Conservation (phyloP, 1,140 invertebrate genomes). For the Mamestra configurata region DNA sequence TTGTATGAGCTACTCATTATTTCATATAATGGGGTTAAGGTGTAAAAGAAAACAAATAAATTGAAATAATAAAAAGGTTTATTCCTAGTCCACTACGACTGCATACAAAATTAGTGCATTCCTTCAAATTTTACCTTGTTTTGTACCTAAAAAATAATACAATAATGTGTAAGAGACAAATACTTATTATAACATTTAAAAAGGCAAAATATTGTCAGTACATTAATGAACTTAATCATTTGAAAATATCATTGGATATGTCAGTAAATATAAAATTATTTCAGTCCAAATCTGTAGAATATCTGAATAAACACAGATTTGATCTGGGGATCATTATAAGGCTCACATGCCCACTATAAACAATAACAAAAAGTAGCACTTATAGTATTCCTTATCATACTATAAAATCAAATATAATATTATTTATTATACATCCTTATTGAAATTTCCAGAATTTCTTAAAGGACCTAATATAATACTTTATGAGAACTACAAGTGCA, state of each 20-base stretch:
- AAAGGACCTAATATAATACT: conserved; percentile 21
- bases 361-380: conserved; percentile 50
- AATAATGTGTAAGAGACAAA: conserved; percentile 63
- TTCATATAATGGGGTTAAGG: conserved; percentile 19
- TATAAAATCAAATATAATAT: not conserved
- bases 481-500: not conserved
- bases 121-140: conserved; percentile 61
- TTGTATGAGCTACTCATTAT: not conserved
- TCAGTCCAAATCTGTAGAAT: conserved; percentile 44
- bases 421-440: not conserved
- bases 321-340: conserved; percentile 19
- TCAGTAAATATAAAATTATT: conserved; percentile 26
- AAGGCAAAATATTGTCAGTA: conserved; percentile 49
- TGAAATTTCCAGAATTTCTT: conserved; percentile 20
- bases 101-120: conserved; percentile 71
- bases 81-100: conserved; percentile 73
- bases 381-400: conserved; percentile 35
- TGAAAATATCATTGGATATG: conserved; percentile 41
- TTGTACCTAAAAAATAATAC: conserved; percentile 75
- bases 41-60: conserved; percentile 48
- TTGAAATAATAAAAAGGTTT: conserved; percentile 69
- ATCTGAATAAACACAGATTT: conserved; percentile 41
- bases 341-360: conserved; percentile 46
- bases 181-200: conserved; percentile 51
- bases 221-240: conserved; percentile 45